phyloP scores from a whole-genome alignment of 2,888 invertebrate genomes.

The Drosophila acutilabella region DNA sequence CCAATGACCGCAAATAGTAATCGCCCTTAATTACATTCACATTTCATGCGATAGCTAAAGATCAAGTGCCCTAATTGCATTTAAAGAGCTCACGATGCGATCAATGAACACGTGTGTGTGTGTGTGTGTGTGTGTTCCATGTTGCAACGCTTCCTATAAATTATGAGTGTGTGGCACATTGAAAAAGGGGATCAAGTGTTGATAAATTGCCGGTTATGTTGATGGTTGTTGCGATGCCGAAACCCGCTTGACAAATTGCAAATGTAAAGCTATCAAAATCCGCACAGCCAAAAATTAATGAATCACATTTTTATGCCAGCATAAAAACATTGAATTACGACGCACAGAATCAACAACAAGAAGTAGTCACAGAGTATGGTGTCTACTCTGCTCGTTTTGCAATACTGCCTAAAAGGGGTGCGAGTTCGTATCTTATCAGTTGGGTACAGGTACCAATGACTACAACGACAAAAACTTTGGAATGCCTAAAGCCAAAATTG shows the following conservation, averaged over 20 bases:
- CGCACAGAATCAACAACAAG: background rate
- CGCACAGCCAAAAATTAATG: constrained; percentile 69
- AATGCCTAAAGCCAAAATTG: constrained; percentile 69
- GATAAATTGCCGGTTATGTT: constrained; percentile 68
- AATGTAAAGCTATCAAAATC: constrained; percentile 70
- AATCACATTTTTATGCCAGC: constrained; percentile 74
- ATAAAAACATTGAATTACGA: constrained; percentile 46
- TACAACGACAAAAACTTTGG: constrained; percentile 51
- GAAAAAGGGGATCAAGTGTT: constrained; percentile 37
- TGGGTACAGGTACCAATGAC: constrained; percentile 22
- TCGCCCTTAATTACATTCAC: constrained; percentile 60
- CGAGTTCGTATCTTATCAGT: constrained; percentile 53
- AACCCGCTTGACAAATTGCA: constrained; percentile 71
- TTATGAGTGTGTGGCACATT: constrained; percentile 25
- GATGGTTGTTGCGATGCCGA: constrained; percentile 21
- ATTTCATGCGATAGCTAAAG: constrained; percentile 46
- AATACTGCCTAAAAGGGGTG: constrained; percentile 49
- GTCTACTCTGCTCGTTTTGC: constrained; percentile 25
- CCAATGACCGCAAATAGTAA: constrained; percentile 63
- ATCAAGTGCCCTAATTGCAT: constrained; percentile 66
- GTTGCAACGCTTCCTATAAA: constrained; percentile 13
- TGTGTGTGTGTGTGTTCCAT: background rate
- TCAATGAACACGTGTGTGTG: constrained; percentile 56
- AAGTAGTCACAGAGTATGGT: constrained; percentile 9
- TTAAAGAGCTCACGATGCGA: constrained; percentile 56